phyloP scores from a whole-genome alignment of 2,113 vertebrate species.

The Halcyon senegalensis region DNA sequence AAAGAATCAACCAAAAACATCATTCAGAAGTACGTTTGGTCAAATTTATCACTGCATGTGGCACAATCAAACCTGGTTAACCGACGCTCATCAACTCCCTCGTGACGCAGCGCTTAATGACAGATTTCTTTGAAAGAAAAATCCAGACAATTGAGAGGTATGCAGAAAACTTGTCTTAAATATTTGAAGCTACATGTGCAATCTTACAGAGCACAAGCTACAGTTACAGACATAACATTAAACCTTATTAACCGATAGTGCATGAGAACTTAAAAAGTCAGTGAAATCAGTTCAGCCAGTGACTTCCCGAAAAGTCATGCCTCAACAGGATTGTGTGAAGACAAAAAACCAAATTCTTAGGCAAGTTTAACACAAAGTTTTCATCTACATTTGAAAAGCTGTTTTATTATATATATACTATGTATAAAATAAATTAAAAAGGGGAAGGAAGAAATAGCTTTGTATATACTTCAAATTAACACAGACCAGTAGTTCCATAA shows the following conservation, averaged over 20 bases:
- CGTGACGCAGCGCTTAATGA: not conserved
- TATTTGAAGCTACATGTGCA: constrained; percentile 63
- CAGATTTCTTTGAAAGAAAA: constrained; percentile 13
- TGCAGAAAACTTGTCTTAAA: constrained; percentile 54
- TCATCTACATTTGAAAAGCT: constrained; percentile 66
- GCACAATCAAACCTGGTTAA: constrained; percentile 4
- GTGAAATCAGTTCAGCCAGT: constrained; percentile 43
- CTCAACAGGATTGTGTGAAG: not conserved
- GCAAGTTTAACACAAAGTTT: constrained; percentile 43
- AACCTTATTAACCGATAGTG: constrained; percentile 43
- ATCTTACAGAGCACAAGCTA: constrained; percentile 63
- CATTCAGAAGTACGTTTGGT: not conserved
- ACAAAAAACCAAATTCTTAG: not conserved
- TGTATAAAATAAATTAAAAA: constrained; percentile 79
- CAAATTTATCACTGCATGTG: not conserved
- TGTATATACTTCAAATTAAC: constrained; percentile 53
- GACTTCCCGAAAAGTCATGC: constrained; percentile 19
- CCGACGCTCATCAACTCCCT: not conserved
- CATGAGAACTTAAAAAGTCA: constrained; percentile 55
- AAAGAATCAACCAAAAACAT: not conserved
- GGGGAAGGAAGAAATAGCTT: constrained; percentile 41
- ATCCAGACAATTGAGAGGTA: constrained; percentile 59
- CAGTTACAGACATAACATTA: constrained; percentile 50
- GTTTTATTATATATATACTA: constrained; percentile 67
- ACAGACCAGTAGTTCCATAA: constrained; percentile 59